These are phyloP conservation scores for Drosophila fungiperda DNA, from an alignment of 2,888 invertebrate species.

Conservation along the genomic window DNA sequence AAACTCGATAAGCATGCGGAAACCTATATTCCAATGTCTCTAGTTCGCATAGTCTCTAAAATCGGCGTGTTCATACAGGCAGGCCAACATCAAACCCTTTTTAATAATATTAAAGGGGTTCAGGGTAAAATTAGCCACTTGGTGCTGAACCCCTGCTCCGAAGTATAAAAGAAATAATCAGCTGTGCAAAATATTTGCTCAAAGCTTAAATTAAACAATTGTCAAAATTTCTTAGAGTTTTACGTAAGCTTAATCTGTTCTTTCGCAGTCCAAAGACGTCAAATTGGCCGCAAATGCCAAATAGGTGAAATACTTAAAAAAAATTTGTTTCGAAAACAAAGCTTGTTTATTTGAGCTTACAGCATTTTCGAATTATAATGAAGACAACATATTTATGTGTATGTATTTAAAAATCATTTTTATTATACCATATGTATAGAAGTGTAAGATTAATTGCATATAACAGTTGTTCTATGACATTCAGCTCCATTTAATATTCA, in stretches of 20 bases:
- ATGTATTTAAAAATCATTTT: slow-evolving; percentile 13
- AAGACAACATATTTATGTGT: slow-evolving; percentile 22
- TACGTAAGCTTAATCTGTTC: slow-evolving; percentile 54
- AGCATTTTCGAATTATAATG: slow-evolving; percentile 12
- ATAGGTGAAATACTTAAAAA: slow-evolving; percentile 22
- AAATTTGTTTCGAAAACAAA: slow-evolving; percentile 42
- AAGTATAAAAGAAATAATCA: slow-evolving; percentile 43
- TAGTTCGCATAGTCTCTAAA: too few species aligned
- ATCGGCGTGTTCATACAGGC: too few species aligned
- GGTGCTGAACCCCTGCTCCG: slow-evolving; percentile 12
- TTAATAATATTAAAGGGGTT: neutral
- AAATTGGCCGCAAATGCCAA: slow-evolving; percentile 25
- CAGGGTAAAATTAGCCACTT: slow-evolving; percentile 4
- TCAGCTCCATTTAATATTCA: slow-evolving; percentile 85
- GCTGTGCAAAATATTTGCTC: slow-evolving; percentile 71
- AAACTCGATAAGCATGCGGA: too few species aligned
- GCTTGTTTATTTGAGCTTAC: slow-evolving; percentile 44
- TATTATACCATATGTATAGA: slow-evolving; percentile 11
- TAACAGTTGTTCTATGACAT: neutral
- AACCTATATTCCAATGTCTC: too few species aligned
- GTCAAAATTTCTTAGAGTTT: slow-evolving; percentile 37
- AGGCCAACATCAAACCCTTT: neutral
- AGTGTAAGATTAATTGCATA: slow-evolving; percentile 1
- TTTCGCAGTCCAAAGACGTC: slow-evolving; percentile 35
- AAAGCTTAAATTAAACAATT: slow-evolving; percentile 61